phyloP scores from a whole-genome alignment of 1,140 invertebrate species.

The Choristoneura fumiferana region DNA sequence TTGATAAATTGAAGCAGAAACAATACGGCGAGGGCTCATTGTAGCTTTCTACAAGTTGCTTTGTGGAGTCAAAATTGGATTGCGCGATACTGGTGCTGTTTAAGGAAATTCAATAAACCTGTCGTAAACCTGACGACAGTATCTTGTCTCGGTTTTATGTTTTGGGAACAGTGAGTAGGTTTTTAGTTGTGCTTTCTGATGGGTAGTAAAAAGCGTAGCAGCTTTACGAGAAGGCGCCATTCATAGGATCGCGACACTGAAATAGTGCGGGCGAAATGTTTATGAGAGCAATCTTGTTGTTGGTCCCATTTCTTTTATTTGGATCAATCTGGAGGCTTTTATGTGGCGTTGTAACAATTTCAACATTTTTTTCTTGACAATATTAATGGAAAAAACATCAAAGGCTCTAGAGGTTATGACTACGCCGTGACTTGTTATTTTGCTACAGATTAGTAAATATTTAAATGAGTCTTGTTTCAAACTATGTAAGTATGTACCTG shows the following conservation, averaged over 20 bases:
- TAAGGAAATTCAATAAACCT: not conserved
- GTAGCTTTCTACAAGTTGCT: slow-evolving; percentile 3
- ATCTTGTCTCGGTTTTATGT: not conserved
- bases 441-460: too few relatives aligned
- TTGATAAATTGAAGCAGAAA: slow-evolving; percentile 6
- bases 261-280: not conserved
- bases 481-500: too few relatives aligned
- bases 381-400: too few relatives aligned
- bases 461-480: too few relatives aligned
- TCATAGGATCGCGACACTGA: not conserved
- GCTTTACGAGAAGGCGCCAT: not conserved
- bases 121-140: not conserved
- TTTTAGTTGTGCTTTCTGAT: slow-evolving; percentile 1
- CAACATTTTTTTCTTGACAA: too few relatives aligned
- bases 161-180: not conserved
- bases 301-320: not conserved
- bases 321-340: not conserved
- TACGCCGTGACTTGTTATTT: too few relatives aligned
- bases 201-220: not conserved
- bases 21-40: not conserved
- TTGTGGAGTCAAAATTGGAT: not conserved
- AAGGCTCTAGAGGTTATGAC: too few relatives aligned
- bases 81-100: not conserved
- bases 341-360: too few relatives aligned
- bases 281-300: not conserved